Percentiles rank a stretch among this genome's conserved stretches.
These are phyloP conservation scores for Drosophila phalerata DNA, from an alignment of 2,888 invertebrate species.

Conservation along the genomic window DNA sequence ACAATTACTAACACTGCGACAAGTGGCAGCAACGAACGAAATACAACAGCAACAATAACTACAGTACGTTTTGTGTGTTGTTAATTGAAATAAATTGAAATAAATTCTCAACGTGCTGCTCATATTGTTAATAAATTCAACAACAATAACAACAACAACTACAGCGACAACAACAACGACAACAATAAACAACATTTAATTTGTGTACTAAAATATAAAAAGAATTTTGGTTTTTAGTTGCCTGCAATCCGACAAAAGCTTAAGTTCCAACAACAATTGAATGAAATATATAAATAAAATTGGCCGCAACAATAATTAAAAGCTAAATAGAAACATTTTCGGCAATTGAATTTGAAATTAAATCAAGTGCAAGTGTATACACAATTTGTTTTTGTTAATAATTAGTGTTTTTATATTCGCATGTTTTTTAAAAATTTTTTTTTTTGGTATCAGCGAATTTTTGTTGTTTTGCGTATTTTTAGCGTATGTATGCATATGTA, in stretches of 20 bases:
- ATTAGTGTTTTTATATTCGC: constrained; percentile 6
- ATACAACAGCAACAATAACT: constrained; percentile 42
- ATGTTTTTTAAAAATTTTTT: no score
- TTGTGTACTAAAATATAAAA: constrained; percentile 36
- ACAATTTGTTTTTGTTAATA: constrained; percentile 24
- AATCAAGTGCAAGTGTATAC: constrained; percentile 42
- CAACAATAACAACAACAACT: constrained; percentile 41
- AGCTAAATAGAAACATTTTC: constrained; percentile 17
- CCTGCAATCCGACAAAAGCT: constrained; percentile 35
- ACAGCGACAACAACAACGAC: constrained; percentile 41
- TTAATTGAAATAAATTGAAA: constrained; percentile 85
- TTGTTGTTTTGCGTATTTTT: constrained; percentile 54
- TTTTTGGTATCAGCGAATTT: constrained; percentile 53
- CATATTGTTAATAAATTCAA: constrained; percentile 82
- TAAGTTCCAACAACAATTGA: constrained; percentile 3
- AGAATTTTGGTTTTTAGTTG: constrained; percentile 39
- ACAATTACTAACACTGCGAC: constrained; percentile 64
- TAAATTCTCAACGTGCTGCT: constrained; percentile 81
- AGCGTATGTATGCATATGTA: constrained; percentile 24
- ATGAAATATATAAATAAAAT: constrained; percentile 13
- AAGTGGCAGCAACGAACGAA: constrained; percentile 57
- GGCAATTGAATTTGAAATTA: constrained; percentile 25
- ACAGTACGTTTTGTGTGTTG: constrained; percentile 67
- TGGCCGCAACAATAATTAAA: constrained; percentile 3
- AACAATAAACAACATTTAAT: constrained; percentile 44